These are phyloP conservation scores for Sminthopsis crassicaudata DNA, from an alignment of 2,113 vertebrate genomes.

Conservation along the genomic window DNA sequence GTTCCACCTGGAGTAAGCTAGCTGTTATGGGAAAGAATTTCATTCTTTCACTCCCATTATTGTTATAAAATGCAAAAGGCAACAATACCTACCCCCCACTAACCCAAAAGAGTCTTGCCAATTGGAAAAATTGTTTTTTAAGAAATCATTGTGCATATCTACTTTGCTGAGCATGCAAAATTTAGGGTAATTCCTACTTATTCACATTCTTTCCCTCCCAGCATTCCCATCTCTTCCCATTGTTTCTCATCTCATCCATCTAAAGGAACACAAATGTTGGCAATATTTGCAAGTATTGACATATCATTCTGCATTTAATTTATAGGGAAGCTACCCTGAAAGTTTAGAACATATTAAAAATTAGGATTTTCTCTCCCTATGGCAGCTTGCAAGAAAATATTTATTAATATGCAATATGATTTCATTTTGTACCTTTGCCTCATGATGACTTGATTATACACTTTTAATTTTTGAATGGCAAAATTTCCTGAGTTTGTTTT, in stretches of 20 bases:
- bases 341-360: not conserved
- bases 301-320: not conserved
- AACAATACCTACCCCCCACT: not conserved
- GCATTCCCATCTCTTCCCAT: not conserved
- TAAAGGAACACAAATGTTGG: not conserved
- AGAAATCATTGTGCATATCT: not conserved
- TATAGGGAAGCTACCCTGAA: not conserved
- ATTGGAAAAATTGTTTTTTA: slow-evolving; percentile 15
- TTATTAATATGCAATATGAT: not conserved
- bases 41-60: not conserved
- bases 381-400: not conserved
- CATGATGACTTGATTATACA: not conserved
- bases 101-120: not conserved
- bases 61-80: slow-evolving; percentile 13
- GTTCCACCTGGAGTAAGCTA: not conserved
- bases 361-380: not conserved
- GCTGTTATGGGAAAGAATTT: not conserved
- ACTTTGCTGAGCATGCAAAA: not conserved
- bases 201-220: not conserved
- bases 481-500: not conserved
- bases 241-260: slow-evolving; percentile 12
- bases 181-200: not conserved
- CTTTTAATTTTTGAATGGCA: not conserved
- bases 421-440: not conserved
- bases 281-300: not conserved